Base-by-base conservation (phyloP, 2,888 invertebrate genomes). In the Amphipoea lucens region DNA sequence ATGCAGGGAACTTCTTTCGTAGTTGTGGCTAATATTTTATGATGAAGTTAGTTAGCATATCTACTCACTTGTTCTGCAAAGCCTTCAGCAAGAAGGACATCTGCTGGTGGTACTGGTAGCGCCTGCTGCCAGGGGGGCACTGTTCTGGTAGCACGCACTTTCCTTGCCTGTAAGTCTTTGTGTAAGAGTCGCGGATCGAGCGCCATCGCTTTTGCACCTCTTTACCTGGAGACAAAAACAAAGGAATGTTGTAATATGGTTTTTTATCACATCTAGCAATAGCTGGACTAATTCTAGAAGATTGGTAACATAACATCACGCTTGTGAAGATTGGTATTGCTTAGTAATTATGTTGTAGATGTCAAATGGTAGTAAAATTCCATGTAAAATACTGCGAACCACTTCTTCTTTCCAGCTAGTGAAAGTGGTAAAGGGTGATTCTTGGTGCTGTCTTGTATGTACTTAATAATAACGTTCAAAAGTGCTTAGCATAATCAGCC, bases 151-250 rank as follows among this genome's bases (percentile, higher is more conserved):
- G 91, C 51, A 95, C 93, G 66, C 96, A 96, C 90, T 96, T 96
- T 82, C 97, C 97, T 85, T 96, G 96, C 0, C 96, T 89, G 90
- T 92, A 96, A 63, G 96, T 95, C 89, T 97, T 97, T 17, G 96
- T 97, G 90, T 95, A 96, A 0, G 96, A 97, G 89, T 97, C 96
- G 51, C 97, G 93, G 76, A 97, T 97, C 0, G 97, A 97, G 0
- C 97, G 95, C 97, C 97, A 97, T 92, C 97, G 90, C 87, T 97
- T 97, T 86, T 96, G 96, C 0, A 97, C 96, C 81, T 96, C 96
- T 90, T 96, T 96, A 81, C 96, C 96, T 97, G 94, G 0, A 20
- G 88, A 90, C 85, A 91, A 78, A 11, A 0, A 57, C 12, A 42
- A 11, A 23, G 3, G 4, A 3, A 40, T n/a, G 2, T 60, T 62